Evolutionary conservation across 2,113 vertebrate species (phyloP).

Genomic region (Craseonycteris thonglongyai): DNA sequence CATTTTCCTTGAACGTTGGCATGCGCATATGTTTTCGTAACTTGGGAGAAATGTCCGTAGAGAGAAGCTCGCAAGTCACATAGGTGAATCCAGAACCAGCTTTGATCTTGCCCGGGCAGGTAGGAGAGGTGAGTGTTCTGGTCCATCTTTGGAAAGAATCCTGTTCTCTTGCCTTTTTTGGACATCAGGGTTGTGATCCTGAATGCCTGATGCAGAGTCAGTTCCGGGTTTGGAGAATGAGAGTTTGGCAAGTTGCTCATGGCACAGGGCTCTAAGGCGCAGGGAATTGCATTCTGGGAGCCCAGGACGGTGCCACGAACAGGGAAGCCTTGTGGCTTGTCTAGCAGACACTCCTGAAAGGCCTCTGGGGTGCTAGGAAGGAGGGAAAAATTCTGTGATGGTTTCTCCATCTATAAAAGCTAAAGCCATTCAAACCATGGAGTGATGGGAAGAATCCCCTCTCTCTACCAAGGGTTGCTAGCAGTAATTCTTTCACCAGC

Average conservation of each 20-base stretch:
- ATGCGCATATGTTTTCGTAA: background rate
- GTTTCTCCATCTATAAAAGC: background rate
- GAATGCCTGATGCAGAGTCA: background rate
- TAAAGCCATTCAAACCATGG: background rate
- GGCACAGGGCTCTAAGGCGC: background rate
- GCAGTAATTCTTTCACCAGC: background rate
- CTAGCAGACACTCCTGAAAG: background rate
- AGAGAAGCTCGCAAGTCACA: background rate
- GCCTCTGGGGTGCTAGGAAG: background rate
- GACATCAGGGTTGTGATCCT: background rate
- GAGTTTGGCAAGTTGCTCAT: background rate
- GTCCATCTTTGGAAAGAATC: background rate
- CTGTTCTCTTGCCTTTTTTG: background rate
- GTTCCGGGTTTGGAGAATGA: background rate
- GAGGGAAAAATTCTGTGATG: background rate
- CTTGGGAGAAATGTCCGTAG: background rate
- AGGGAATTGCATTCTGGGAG: background rate
- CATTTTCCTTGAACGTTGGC: conserved; percentile 36
- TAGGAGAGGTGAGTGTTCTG: background rate
- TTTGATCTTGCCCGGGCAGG: background rate
- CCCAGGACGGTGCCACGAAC: background rate
- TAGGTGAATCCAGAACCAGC: background rate
- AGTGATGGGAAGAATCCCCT: background rate
- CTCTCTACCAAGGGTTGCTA: background rate
- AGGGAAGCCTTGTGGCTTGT: background rate